phyloP scores from a whole-genome alignment of 1,140 invertebrate species.

The Meloidogyne hapla region DNA sequence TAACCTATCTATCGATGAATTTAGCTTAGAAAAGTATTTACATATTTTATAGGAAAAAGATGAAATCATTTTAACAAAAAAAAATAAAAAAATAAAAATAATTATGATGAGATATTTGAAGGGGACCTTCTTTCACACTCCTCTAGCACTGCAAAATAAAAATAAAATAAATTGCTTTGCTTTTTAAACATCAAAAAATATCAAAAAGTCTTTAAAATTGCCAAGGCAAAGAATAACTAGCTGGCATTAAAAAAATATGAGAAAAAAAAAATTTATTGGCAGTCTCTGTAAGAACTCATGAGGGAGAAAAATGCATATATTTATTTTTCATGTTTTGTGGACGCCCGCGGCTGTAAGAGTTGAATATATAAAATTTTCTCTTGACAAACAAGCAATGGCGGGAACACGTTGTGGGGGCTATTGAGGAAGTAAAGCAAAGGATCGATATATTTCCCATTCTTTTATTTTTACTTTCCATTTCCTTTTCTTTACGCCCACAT shows the following conservation, averaged over 20 bases:
- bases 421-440: neutral
- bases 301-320: neutral
- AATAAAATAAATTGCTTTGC: no score
- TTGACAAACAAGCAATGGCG: neutral
- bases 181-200: neutral
- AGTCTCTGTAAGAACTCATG: neutral
- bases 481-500: neutral
- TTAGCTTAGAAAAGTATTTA: no score
- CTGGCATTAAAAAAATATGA: neutral
- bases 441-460: neutral
- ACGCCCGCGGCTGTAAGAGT: neutral
- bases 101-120: no score
- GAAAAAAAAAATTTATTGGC: neutral
- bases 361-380: neutral
- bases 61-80: no score
- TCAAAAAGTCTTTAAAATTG: neutral
- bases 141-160: no score
- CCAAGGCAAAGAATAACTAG: neutral
- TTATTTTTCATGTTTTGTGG: no score
- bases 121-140: no score
- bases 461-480: neutral
- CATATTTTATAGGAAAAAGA: no score
- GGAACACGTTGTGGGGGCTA: constrained; percentile 1
- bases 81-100: no score
- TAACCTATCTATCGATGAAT: no score